Conservation (phyloP, 1,140 invertebrate genomes). For the Drosophila hydei region DNA sequence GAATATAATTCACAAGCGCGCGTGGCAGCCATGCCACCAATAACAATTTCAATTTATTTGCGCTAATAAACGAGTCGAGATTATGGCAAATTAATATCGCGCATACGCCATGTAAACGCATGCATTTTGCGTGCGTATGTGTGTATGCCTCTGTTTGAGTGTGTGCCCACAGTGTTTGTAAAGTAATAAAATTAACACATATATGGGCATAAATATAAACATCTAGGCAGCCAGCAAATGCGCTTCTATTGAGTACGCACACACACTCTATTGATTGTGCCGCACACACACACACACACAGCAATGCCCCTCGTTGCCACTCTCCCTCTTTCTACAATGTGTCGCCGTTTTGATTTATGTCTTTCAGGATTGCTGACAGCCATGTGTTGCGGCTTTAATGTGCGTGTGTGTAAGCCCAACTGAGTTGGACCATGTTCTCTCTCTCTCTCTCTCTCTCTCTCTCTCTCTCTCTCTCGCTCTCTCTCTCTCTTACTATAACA, state of each 20-base stretch:
- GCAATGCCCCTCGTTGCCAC: not conserved
- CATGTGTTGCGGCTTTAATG: slow-evolving; percentile 22
- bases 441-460: not conserved
- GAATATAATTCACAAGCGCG: slow-evolving; percentile 18
- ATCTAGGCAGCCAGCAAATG: slow-evolving; percentile 25
- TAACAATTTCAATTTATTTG: slow-evolving; percentile 51
- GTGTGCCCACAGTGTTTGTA: slow-evolving; percentile 31
- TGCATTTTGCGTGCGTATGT: not conserved
- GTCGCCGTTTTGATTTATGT: slow-evolving; percentile 49
- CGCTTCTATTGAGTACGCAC: slow-evolving; percentile 38
- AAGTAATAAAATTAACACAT: slow-evolving; percentile 80
- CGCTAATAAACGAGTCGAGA: slow-evolving; percentile 51
- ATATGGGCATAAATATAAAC: slow-evolving; percentile 69
- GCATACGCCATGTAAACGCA: slow-evolving; percentile 45
- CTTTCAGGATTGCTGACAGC: slow-evolving; percentile 49
- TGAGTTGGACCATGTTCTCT: not conserved
- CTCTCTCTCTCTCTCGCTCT: not conserved
- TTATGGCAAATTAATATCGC: slow-evolving; percentile 71
- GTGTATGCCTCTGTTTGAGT: not conserved
- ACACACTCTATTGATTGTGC: not conserved
- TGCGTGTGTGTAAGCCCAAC: not conserved
- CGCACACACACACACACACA: not conserved
- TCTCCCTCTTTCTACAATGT: not conserved
- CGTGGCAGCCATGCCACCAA: slow-evolving; percentile 22
- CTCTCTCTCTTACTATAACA: not conserved